Base-by-base conservation (phyloP, 2,113 vertebrate species). In the Phoxinus phoxinus region DNA sequence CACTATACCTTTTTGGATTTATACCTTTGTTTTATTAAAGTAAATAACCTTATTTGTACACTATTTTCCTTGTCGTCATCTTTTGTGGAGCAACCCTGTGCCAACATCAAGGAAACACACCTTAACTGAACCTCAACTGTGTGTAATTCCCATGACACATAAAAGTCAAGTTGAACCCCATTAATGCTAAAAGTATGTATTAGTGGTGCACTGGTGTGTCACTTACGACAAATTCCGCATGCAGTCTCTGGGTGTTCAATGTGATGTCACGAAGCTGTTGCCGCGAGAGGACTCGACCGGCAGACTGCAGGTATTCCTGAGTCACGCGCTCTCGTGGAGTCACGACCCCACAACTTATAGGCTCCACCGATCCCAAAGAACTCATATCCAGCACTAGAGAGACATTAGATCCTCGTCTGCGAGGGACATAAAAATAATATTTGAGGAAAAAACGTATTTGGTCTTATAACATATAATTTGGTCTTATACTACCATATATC, bases 331-430 rank as follows among this genome's bases (percentile, higher is more conserved):
- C 96, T n/a, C 96, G 94, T 13, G 97, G 96, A 1, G 96, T 97
- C 3, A 95, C 94, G 65, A 95, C 92, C 1, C 93, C 67, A 15
- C 91, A 72, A 17, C 90, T 91, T 0, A 99, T 95, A 61, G 98
- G 97, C 89, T 99, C 97, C 48, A 97, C 93, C 0, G 90, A 94
- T 77, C 96, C 97, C 86, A 99, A 91, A 27, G 95, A 94, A 71
- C 96, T 97, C 97, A 99, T 98, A 91, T 99, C 98, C 94, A 99
- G 71, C 15, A 97, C 97, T 88, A 99, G 93, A 1, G 98, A 98
- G 3, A 99, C 98, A 1, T 99, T 99, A 37, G 97, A 99, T 46
- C 98, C 97, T 73, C 98, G 95, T 86, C 98, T 99, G 90, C 0
- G 4, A 58, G 56, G 72, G 58, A 56, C 30, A 80, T 9, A 59